Evolutionary conservation across 53 echinoderm and acorn worm species (phyloP), one percentile per base, ranked within the genome.

Genomic region (Patiria pectinifera): DNA sequence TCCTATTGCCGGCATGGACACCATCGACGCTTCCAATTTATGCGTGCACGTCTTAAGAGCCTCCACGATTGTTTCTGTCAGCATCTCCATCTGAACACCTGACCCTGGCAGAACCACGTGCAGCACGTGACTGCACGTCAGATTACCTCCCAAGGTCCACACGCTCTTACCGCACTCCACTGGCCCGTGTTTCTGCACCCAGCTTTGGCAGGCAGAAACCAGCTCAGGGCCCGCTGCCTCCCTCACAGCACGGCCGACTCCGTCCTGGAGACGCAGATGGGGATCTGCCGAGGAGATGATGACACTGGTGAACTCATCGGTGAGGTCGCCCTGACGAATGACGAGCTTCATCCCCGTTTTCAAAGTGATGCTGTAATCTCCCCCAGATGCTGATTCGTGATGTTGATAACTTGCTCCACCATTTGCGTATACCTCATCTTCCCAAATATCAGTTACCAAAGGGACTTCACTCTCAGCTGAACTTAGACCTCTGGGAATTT

Each of bases 1-100:
- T 53, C 95, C 95, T 82, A 95, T 80, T 72, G 91, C 95, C 45
- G 95, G 93, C 83, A 95, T 95, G 12, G 95, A 89, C 21, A 95
- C 85, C 26, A 26, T 53, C 0, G 77, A 85, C 6, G 94, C 91
- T 83, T 81, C 14, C 80, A 91, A 82, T 19, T 47, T 26, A 22
- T 80, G 78, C 10, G 86, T 11, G 23, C 86, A 91, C 14, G 78
- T 91, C 94, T 80, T 91, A 7, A 94, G 69, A 44, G 87, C 24
- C 43, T 75, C 85, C n/a, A 87, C 19, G 12, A 87, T 11, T 44
- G 26, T 61, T 8, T 83, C 48, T 25, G 19, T 82, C 48, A 87
- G 48, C 9, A 44, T 69, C 16, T 81, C 66, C 69, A 49, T 45
- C 45, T 76, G 15, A 1, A 21, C 6, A 10, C 24, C 48, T 9